Conservation (phyloP, 2,888 invertebrate species). For the Charanyca ferruginea region DNA sequence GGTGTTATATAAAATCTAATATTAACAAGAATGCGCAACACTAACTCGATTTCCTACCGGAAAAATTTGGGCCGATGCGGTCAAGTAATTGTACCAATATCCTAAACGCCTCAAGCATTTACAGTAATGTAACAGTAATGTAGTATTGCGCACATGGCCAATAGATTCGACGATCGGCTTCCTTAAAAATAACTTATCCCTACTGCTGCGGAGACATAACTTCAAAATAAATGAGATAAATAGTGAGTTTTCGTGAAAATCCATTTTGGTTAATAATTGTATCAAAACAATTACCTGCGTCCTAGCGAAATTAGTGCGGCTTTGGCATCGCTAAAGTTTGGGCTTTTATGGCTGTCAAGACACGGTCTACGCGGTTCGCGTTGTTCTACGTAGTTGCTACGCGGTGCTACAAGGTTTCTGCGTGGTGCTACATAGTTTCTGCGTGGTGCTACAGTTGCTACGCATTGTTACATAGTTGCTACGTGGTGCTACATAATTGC, state of each 20-base stretch:
- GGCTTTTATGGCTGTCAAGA: no score
- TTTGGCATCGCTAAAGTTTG: no score
- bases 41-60: background rate
- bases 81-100: background rate
- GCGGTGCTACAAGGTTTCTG: no score
- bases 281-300: constrained; percentile 4
- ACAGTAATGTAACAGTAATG: no score
- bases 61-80: background rate
- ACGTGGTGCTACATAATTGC: background rate
- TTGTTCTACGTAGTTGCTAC: no score
- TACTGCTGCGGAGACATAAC: background rate
- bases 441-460: no score
- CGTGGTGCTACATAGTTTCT: no score
- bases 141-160: background rate
- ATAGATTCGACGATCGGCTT: background rate
- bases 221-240: background rate
- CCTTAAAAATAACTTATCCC: background rate
- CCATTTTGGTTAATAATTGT: constrained; percentile 3
- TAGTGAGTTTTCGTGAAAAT: background rate
- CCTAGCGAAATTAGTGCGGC: no score
- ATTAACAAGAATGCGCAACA: background rate
- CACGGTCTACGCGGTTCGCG: no score
- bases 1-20: no score
- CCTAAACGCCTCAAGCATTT: background rate
- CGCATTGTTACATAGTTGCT: background rate